These are phyloP conservation scores for Lanius collurio DNA, from an alignment of 2,113 vertebrate genomes.

Conservation along the genomic window DNA sequence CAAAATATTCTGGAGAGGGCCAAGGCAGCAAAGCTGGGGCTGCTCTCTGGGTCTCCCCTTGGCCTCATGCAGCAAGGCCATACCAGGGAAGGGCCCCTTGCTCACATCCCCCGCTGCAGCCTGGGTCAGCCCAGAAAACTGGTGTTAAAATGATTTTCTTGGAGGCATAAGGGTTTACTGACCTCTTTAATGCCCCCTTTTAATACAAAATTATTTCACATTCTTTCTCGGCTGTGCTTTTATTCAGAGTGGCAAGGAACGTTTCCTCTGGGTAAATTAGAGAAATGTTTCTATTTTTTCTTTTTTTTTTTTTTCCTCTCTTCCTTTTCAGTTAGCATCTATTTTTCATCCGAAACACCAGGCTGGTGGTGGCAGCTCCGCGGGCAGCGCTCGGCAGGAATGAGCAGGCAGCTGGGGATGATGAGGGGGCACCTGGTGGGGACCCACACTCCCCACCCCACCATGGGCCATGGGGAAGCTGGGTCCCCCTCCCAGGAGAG, in stretches of 20 bases:
- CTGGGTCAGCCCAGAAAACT: conserved; percentile 30
- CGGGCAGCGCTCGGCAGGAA: conserved; percentile 1
- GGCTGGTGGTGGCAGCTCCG: conserved; percentile 41
- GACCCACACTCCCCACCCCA: background rate
- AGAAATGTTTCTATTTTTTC: conserved; percentile 3
- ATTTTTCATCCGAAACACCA: background rate
- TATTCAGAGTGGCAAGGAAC: conserved; percentile 66
- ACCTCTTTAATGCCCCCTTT: conserved; percentile 65
- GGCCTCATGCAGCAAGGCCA: fast-evolving
- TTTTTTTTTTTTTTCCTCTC: background rate
- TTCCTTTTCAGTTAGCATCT: conserved; percentile 61
- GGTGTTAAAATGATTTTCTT: conserved; percentile 57
- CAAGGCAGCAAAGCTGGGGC: background rate
- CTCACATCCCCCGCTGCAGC: background rate
- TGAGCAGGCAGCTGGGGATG: background rate
- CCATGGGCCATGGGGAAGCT: fast-evolving
- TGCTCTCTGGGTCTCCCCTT: background rate
- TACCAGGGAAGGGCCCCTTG: background rate
- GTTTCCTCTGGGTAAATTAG: conserved; percentile 63
- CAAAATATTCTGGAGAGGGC: background rate
- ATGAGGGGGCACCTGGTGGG: background rate
- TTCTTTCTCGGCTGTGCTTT: conserved; percentile 45
- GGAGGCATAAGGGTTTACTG: conserved; percentile 59
- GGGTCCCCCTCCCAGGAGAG: background rate
- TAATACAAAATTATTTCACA: conserved; percentile 61